Evolutionary conservation across 92 coral and sea anemone genomes (phyloP).

Genomic region (Porites evermanni): DNA sequence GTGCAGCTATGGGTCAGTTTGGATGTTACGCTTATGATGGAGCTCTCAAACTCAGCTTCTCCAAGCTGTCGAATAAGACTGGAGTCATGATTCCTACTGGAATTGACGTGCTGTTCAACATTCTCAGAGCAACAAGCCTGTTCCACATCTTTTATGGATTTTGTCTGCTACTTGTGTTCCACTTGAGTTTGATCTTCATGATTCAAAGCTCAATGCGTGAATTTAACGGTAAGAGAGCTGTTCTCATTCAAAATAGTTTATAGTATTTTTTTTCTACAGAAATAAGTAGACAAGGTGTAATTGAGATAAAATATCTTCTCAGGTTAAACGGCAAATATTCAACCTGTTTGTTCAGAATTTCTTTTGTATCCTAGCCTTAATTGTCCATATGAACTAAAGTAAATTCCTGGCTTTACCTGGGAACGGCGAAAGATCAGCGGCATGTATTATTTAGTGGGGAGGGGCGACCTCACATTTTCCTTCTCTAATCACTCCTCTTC

Average conservation of each 20-base stretch:
- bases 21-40: conserved; percentile 90
- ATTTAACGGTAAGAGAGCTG: conserved; percentile 73
- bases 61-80: conserved; percentile 53
- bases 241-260: neutral
- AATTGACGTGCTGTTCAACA: conserved; percentile 77
- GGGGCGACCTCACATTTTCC: too few relatives aligned
- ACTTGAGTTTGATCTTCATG: conserved; percentile 86
- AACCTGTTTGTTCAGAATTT: too few relatives aligned
- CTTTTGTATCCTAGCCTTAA: too few relatives aligned
- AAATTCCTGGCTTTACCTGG: too few relatives aligned
- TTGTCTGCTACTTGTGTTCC: conserved; percentile 81
- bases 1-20: conserved; percentile 94
- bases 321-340: too few relatives aligned
- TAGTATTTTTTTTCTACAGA: neutral
- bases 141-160: conserved; percentile 91
- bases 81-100: conserved; percentile 65
- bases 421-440: too few relatives aligned
- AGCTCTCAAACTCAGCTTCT: conserved; percentile 78
- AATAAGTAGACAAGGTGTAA: too few relatives aligned
- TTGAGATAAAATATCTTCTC: too few relatives aligned
- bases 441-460: too few relatives aligned
- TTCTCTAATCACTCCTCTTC: too few relatives aligned
- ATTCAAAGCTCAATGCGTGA: conserved; percentile 93
- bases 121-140: conserved; percentile 87
- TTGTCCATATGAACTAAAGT: too few relatives aligned